Conservation (phyloP, 2,113 vertebrate genomes). For the Mungos mungo region DNA sequence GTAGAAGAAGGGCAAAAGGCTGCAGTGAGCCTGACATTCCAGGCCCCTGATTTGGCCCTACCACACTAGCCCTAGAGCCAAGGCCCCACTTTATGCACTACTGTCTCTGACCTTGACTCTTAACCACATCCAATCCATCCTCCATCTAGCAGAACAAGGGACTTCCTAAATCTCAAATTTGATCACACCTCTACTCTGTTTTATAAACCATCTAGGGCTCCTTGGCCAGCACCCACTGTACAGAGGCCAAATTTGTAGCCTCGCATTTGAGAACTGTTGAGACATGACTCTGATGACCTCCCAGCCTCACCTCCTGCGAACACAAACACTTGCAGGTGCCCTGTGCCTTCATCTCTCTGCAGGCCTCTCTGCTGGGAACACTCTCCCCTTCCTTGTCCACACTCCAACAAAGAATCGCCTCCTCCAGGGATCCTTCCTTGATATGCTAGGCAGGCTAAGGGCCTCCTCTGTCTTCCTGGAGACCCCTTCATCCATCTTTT, state of each 20-base stretch:
- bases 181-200: not conserved
- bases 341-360: not conserved
- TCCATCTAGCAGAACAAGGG: not conserved
- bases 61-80: not conserved
- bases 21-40: not conserved
- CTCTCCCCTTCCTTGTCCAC: not conserved
- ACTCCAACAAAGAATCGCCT: not conserved
- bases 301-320: not conserved
- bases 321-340: not conserved
- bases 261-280: not conserved
- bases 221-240: not conserved
- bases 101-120: not conserved
- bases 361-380: not conserved
- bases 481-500: not conserved
- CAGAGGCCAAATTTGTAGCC: not conserved
- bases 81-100: not conserved
- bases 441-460: not conserved
- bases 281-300: not conserved
- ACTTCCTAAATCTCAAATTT: not conserved
- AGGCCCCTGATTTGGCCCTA: not conserved
- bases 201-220: not conserved
- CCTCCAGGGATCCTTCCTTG: not conserved
- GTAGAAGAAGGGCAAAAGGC: not conserved
- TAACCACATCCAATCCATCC: not conserved
- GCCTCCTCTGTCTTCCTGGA: not conserved